These are phyloP conservation scores for Megalopta genalis DNA, from an alignment of 1,140 invertebrate species.

Conservation along the genomic window DNA sequence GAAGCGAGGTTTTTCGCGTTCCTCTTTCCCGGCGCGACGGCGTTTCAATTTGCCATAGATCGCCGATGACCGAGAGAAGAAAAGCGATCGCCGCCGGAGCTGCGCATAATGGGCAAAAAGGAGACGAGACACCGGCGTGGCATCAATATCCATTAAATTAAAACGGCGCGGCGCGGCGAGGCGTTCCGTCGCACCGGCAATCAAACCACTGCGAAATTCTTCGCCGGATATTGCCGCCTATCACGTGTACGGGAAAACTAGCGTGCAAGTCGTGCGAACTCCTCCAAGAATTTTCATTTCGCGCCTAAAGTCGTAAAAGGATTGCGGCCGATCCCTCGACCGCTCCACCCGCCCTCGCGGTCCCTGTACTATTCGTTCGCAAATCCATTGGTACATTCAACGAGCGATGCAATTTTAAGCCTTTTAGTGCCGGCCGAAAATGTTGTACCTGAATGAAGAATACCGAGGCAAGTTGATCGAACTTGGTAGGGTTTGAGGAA, in stretches of 20 bases:
- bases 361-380: background rate
- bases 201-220: constrained; percentile 26
- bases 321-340: constrained; percentile 5
- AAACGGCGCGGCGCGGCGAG: background rate
- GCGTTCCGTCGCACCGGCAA: background rate
- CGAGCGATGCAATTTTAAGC: background rate
- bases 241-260: background rate
- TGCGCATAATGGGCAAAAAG: background rate
- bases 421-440: too few species aligned
- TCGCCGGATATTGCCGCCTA: constrained; percentile 12
- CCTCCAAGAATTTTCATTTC: constrained; percentile 49
- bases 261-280: constrained; percentile 17
- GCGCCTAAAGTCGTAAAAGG: constrained; percentile 32
- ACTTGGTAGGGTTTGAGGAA: too few species aligned
- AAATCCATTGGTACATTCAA: background rate
- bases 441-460: too few species aligned
- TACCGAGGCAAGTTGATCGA: too few species aligned
- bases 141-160: constrained; percentile 31
- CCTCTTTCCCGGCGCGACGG: background rate
- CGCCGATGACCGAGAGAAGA: background rate
- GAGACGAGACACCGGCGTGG: background rate
- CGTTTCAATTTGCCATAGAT: background rate
- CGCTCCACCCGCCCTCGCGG: background rate
- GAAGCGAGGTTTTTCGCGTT: background rate
- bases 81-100: background rate